phyloP scores from a whole-genome alignment of 2,113 vertebrate genomes.

The Lipotes vexillifer region DNA sequence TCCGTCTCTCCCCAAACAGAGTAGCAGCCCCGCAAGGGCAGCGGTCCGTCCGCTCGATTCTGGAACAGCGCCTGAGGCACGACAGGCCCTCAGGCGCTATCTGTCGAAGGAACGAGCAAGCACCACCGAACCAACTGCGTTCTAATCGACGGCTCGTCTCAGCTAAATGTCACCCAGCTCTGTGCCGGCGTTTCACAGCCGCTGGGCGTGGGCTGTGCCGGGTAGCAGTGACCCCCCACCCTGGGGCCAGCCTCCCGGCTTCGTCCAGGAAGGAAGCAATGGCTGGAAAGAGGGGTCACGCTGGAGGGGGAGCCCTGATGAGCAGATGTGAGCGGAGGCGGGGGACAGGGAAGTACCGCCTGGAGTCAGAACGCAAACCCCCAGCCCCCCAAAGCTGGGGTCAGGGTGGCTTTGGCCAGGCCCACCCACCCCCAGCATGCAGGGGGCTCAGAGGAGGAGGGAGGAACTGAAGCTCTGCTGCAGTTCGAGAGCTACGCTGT shows the following conservation, averaged over 20 bases:
- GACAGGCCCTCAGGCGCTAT: neutral
- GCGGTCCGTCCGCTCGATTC: neutral
- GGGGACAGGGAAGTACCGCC: neutral
- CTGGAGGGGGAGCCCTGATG: neutral
- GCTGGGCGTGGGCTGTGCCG: neutral
- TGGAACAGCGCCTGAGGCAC: rapidly evolving
- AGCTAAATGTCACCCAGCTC: neutral
- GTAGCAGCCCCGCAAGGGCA: neutral
- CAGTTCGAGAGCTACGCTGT: rapidly evolving
- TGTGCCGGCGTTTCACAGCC: neutral
- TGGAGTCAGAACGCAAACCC: neutral
- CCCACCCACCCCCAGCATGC: neutral
- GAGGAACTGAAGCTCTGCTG: neutral
- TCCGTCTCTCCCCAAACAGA: neutral
- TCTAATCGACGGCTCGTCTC: neutral
- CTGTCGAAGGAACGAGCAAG: neutral
- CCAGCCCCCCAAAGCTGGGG: neutral
- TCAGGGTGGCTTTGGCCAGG: neutral
- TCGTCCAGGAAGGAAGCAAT: neutral
- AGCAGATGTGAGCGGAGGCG: neutral
- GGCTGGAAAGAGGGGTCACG: neutral
- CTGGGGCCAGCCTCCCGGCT: neutral
- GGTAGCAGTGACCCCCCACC: neutral
- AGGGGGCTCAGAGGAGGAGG: neutral
- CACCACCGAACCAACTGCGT: neutral